These are phyloP conservation scores for Hydriomena furcata DNA, from an alignment of 2,888 invertebrate genomes.

Conservation along the genomic window DNA sequence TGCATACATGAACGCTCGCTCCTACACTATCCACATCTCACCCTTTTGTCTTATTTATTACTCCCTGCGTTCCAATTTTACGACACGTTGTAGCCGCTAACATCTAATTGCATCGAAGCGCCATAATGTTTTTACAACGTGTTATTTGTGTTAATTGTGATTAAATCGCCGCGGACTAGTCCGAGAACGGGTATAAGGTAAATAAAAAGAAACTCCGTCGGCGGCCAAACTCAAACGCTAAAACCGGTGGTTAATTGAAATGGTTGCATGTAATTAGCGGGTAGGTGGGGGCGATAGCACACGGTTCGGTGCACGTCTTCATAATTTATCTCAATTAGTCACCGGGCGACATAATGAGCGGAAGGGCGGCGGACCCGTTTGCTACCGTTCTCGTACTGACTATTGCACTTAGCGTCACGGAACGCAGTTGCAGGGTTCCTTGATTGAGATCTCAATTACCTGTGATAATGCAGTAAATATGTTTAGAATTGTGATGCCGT, in stretches of 20 bases:
- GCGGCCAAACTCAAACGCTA: constrained; percentile 47
- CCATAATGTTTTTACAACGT: constrained; percentile 47
- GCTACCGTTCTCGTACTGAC: constrained; percentile 35
- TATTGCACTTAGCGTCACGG: constrained; percentile 39
- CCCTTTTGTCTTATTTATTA: constrained; percentile 49
- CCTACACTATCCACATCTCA: constrained; percentile 36
- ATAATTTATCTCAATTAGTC: constrained; percentile 82
- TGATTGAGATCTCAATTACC: constrained; percentile 41
- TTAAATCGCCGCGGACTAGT: constrained; percentile 50
- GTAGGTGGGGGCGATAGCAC: constrained; percentile 67
- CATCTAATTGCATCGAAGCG: constrained; percentile 55
- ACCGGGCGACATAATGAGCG: constrained; percentile 66
- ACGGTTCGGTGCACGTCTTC: constrained; percentile 73
- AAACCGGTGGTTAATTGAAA: constrained; percentile 67
- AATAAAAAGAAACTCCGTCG: constrained; percentile 50
- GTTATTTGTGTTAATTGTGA: constrained; percentile 56
- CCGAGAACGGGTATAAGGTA: constrained; percentile 47
- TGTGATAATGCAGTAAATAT: constrained; percentile 33
- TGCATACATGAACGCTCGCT: constrained; percentile 20
- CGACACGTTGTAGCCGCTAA: constrained; percentile 54
- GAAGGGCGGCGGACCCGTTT: constrained; percentile 58
- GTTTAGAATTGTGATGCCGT: constrained; percentile 30
- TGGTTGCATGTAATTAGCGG: constrained; percentile 76
- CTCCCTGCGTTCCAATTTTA: constrained; percentile 52
- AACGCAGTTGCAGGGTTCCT: constrained; percentile 38